phyloP scores from a whole-genome alignment of 2,888 invertebrate genomes.

The Lasius fuliginosus region DNA sequence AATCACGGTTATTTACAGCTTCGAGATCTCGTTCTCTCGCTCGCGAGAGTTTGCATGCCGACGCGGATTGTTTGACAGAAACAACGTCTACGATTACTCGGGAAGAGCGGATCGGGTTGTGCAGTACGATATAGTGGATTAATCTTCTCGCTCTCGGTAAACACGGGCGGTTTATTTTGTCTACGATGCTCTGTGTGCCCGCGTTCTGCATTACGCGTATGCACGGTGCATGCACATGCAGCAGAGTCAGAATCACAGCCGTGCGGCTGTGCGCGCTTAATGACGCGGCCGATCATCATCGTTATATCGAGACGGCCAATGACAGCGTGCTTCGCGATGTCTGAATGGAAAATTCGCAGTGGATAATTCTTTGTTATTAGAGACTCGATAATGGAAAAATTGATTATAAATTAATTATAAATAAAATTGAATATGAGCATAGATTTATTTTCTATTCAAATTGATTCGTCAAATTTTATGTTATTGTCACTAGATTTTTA shows the following conservation, averaged over 20 bases:
- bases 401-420: too few relatives aligned
- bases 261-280: constrained; percentile 77
- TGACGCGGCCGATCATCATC: constrained; percentile 79
- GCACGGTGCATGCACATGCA: not conserved
- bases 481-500: not conserved
- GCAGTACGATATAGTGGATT: constrained; percentile 57
- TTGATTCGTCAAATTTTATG: not conserved
- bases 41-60: constrained; percentile 39
- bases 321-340: constrained; percentile 41
- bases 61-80: constrained; percentile 62
- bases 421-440: not conserved
- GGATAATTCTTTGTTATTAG: not conserved
- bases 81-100: constrained; percentile 61
- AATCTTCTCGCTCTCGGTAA: constrained; percentile 65
- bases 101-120: constrained; percentile 54
- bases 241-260: constrained; percentile 59
- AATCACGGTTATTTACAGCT: constrained; percentile 31
- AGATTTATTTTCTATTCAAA: not conserved
- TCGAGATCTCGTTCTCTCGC: constrained; percentile 8
- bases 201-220: constrained; percentile 29
- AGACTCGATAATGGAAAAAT: not conserved
- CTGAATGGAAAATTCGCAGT: constrained; percentile 40
- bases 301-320: constrained; percentile 76
- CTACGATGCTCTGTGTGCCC: constrained; percentile 47
- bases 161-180: constrained; percentile 68